phyloP scores from a whole-genome alignment of 1,140 invertebrate species.

The Wasmannia auropunctata region DNA sequence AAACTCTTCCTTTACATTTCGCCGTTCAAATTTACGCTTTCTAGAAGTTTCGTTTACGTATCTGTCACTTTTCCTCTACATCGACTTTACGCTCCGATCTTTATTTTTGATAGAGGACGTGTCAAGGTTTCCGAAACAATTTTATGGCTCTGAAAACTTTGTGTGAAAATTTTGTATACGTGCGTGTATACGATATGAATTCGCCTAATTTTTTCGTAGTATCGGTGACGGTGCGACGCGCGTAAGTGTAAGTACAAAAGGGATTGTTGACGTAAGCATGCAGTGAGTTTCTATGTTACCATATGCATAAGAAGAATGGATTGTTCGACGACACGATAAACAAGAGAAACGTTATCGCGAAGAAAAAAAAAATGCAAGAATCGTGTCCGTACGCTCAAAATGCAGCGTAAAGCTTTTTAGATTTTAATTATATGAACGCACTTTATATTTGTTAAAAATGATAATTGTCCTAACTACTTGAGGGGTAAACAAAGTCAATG shows the following conservation, averaged over 20 bases:
- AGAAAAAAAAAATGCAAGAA: not conserved
- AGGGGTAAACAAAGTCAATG: not conserved
- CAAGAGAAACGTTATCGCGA: not conserved
- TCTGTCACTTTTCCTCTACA: too few species aligned
- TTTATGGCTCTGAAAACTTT: not conserved
- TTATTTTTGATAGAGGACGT: too few species aligned
- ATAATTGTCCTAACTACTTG: conserved; percentile 10
- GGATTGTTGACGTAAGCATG: conserved; percentile 2
- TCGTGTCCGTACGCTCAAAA: conserved; percentile 7
- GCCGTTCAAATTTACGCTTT: too few species aligned
- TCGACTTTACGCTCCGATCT: too few species aligned
- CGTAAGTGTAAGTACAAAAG: conserved; percentile 36
- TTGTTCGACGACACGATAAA: not conserved
- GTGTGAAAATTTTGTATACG: not conserved
- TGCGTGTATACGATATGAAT: not conserved
- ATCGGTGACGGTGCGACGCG: not conserved
- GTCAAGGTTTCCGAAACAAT: not conserved
- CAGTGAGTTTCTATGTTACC: conserved; percentile 26
- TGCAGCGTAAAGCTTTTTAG: conserved; percentile 17
- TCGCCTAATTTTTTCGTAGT: conserved; percentile 4
- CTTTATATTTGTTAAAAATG: conserved; percentile 1
- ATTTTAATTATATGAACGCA: conserved; percentile 30
- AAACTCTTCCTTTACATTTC: too few species aligned
- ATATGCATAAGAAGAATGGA: not conserved
- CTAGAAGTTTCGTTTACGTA: too few species aligned